Base-by-base conservation (phyloP, 2,113 vertebrate genomes). In the Podarcis cretensis region DNA sequence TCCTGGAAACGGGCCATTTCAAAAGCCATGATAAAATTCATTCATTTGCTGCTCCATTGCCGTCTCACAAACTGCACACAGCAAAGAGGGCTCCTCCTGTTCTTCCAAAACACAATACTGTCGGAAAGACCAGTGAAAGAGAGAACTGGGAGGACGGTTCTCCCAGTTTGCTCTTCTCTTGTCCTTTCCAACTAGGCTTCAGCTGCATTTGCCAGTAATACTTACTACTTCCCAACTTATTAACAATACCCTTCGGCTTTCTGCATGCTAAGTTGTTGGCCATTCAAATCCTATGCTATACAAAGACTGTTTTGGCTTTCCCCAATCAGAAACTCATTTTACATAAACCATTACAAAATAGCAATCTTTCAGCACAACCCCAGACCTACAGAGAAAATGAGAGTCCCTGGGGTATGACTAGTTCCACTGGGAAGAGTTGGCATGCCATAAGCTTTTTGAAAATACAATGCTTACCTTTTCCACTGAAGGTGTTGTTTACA, bases 401-500 rank as follows among this genome's bases (percentile, higher is more conserved):
- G n/a, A 25, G 4, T 12, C 35, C 40, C 27, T 63, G 37, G 5
- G 57, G 27, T 32, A n/a, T 32, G 27, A 30, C 13, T 27, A 16
- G n/a, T 71, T 79, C 48, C 20, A n/a, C 2, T 71, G 6, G 57
- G 23, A 74, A 80, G 3, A 69, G 2, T 32, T 54, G n/a, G n/a
- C 30, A 66, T 77, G n/a, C 9, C 20, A 32, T 6, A 32, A 7
- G 7, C 69, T 65, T 30, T 32, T 12, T 37, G 40, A 68, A 32
- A 13, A 27, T 32, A 76, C 75, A n/a, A 57, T 54, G 91, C 96
- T 86, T 96, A 99, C 98, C 98, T 83, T 96, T 95, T 18, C 25
- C 66, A 93, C 98, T 99, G 74, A 98, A 93, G 90, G 92, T 97
- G 75, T 90, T 92, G 43, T 92, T 96, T 6, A 86, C 89, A 94